Evolutionary conservation across 2,888 invertebrate genomes (phyloP).

Genomic region (Phrixothrix hirtus): DNA sequence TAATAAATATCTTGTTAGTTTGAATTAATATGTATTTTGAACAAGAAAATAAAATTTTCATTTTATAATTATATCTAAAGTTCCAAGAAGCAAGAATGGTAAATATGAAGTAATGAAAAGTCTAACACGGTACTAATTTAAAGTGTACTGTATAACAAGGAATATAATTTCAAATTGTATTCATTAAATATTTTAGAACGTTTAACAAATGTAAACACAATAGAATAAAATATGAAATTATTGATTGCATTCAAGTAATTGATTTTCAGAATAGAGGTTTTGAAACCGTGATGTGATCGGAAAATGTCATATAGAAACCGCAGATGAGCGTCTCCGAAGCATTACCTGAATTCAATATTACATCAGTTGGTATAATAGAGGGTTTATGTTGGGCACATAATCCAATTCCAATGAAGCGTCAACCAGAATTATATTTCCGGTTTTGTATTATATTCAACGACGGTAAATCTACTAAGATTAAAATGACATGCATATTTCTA

Average conservation of each 20-base stretch:
- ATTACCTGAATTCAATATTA: slow-evolving; percentile 25
- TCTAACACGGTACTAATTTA: no score
- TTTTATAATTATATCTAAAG: no score
- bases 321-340: slow-evolving; percentile 16
- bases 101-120: no score
- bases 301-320: slow-evolving; percentile 18
- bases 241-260: slow-evolving; percentile 11
- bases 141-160: no score
- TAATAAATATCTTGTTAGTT: no score
- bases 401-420: slow-evolving; percentile 21
- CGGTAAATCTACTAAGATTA: background rate
- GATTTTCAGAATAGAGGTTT: slow-evolving; percentile 9
- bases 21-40: no score
- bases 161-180: no score
- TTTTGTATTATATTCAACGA: slow-evolving; percentile 3
- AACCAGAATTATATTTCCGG: slow-evolving; percentile 17
- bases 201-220: no score
- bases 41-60: no score
- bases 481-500: background rate
- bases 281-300: slow-evolving; percentile 10
- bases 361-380: slow-evolving; percentile 14
- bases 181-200: no score
- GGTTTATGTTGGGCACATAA: slow-evolving; percentile 16
- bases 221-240: no score
- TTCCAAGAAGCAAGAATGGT: no score